A percentile compares a stretch with the other conserved stretches of the same genome.
These are phyloP conservation scores for Galeopsomyia nigrocyanea DNA, from an alignment of 2,888 invertebrate species.

Conservation along the genomic window DNA sequence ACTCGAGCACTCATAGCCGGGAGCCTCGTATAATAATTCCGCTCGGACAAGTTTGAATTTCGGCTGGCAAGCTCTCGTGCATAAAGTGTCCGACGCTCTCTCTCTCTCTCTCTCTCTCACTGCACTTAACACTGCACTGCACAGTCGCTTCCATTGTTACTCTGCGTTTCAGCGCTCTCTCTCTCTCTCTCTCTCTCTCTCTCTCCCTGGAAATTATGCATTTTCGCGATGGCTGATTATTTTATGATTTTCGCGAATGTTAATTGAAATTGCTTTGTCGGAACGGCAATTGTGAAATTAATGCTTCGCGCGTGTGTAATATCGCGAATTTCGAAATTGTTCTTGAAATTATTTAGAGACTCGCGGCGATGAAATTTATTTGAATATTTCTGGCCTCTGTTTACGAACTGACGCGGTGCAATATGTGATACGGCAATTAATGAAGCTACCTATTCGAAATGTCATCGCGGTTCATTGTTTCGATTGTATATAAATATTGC, in stretches of 20 bases:
- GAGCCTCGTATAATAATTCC: slow-evolving; percentile 21
- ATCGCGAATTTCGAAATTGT: too few relatives aligned
- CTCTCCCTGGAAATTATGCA: slow-evolving; percentile 7
- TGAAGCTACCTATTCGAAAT: too few relatives aligned
- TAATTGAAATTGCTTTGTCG: background rate
- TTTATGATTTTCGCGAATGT: background rate
- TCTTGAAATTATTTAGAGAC: too few relatives aligned
- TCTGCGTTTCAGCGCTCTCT: background rate
- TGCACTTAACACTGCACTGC: background rate
- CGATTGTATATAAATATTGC: too few relatives aligned
- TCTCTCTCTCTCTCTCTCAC: background rate
- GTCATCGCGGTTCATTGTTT: too few relatives aligned
- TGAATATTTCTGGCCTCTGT: too few relatives aligned
- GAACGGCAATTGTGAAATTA: too few relatives aligned
- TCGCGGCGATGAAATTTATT: too few relatives aligned
- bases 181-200: too few relatives aligned
- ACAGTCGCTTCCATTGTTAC: slow-evolving; percentile 9
- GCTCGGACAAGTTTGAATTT: slow-evolving; percentile 41
- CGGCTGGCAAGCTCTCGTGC: slow-evolving; percentile 25
- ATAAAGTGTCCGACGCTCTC: slow-evolving; percentile 19
- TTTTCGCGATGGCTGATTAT: background rate
- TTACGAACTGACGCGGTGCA: too few relatives aligned
- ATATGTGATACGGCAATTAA: too few relatives aligned
- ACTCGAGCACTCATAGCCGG: background rate
- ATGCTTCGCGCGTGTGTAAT: too few relatives aligned